A percentile compares a stretch with the other conserved stretches of the same genome.
phyloP scores from a whole-genome alignment of 2,113 vertebrate genomes.

The Syrrhaptes paradoxus region DNA sequence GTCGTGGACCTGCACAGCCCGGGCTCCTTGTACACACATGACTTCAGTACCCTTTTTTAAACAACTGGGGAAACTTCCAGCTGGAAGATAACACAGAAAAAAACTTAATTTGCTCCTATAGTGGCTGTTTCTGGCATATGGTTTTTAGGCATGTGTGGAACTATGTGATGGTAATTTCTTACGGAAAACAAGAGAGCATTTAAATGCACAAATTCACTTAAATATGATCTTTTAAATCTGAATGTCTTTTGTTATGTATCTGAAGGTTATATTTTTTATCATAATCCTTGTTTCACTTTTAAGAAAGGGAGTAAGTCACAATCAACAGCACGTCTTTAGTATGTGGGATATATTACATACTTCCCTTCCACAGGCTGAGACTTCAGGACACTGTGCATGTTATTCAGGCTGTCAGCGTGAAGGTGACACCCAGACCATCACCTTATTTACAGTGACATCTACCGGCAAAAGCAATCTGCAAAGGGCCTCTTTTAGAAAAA shows the following conservation, averaged over 20 bases:
- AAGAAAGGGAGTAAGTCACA: not conserved
- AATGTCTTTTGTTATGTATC: not conserved
- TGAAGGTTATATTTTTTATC: not conserved
- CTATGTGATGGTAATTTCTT: not conserved
- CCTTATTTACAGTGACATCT: constrained; percentile 50
- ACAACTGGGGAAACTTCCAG: not conserved
- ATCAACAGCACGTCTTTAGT: not conserved
- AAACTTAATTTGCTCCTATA: not conserved
- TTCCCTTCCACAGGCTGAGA: not conserved
- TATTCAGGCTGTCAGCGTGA: not conserved
- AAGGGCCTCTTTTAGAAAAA: not conserved
- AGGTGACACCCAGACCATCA: not conserved
- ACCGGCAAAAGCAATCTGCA: not conserved
- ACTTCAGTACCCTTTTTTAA: not conserved
- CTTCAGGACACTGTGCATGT: rapidly evolving
- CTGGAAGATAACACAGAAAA: not conserved
- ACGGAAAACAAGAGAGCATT: not conserved
- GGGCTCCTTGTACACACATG: not conserved
- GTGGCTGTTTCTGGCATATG: not conserved
- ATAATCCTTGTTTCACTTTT: not conserved
- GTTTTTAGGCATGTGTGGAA: not conserved
- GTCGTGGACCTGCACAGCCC: rapidly evolving
- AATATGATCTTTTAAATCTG: not conserved
- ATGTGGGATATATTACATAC: rapidly evolving
- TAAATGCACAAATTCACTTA: not conserved